Evolutionary conservation across 1,140 invertebrate genomes (phyloP).

Genomic region (Solenopsis fugax): DNA sequence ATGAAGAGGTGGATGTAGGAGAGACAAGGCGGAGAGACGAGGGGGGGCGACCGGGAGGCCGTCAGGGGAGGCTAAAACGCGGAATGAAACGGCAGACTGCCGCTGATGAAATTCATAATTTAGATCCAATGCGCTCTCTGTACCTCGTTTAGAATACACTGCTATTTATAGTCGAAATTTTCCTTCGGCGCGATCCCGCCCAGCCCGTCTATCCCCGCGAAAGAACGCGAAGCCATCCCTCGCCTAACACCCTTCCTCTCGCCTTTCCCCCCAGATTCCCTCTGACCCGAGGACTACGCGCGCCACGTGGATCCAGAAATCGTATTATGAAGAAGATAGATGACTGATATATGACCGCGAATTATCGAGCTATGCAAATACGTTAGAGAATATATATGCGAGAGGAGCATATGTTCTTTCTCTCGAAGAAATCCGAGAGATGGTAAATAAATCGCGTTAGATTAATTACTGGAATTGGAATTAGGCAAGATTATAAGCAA

Average conservation of each 20-base stretch:
- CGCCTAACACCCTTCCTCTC: not conserved
- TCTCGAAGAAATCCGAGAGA: not conserved
- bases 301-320: conserved; percentile 10
- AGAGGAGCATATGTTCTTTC: not conserved
- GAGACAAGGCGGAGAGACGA: conserved; percentile 56
- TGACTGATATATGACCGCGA: not conserved
- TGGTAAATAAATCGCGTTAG: not conserved
- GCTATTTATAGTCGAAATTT: conserved; percentile 87
- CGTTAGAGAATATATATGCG: not conserved
- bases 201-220: conserved; percentile 40
- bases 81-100: conserved; percentile 87
- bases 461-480: conserved; percentile 19
- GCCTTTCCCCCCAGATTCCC: conserved; percentile 1
- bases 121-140: conserved; percentile 87
- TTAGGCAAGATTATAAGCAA: not conserved
- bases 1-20: conserved; percentile 63
- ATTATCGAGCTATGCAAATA: not conserved
- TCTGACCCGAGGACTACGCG: conserved; percentile 1
- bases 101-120: conserved; percentile 88
- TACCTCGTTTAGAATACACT: conserved; percentile 87
- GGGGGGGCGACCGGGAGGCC: conserved; percentile 53
- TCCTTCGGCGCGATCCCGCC: conserved; percentile 80
- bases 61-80: conserved; percentile 82
- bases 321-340: not conserved
- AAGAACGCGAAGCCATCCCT: conserved; percentile 51